phyloP scores from a whole-genome alignment of 2,797 vertebrate species.

The Leontocebus nigricollis region DNA sequence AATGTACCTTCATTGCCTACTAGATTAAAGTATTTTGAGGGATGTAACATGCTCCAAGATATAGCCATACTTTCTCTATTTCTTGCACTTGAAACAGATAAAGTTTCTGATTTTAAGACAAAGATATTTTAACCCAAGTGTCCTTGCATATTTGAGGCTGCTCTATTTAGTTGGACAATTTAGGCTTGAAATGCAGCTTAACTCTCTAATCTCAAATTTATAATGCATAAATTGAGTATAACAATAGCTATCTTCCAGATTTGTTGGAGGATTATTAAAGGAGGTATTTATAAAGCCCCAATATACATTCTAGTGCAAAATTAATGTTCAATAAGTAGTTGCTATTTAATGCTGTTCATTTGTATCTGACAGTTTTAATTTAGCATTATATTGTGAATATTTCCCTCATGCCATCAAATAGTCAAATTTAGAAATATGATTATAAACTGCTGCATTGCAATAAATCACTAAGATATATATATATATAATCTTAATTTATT shows the following conservation, averaged over 20 bases:
- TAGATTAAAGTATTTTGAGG: not conserved
- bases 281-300: slow-evolving; percentile 60
- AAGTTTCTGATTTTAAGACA: not conserved
- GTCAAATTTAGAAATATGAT: slow-evolving; percentile 59
- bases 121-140: not conserved
- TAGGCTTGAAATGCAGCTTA: slow-evolving; percentile 1
- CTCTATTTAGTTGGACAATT: not conserved
- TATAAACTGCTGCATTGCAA: slow-evolving; percentile 56
- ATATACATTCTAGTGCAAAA: slow-evolving; percentile 56
- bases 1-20: not conserved
- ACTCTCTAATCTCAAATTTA: slow-evolving; percentile 8
- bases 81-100: not conserved
- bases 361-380: slow-evolving; percentile 70
- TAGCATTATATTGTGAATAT: slow-evolving; percentile 63
- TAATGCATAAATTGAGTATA: slow-evolving; percentile 29
- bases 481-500: slow-evolving; percentile 51
- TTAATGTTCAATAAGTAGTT: slow-evolving; percentile 64
- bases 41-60: not conserved
- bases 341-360: slow-evolving; percentile 62
- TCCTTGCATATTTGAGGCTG: not conserved
- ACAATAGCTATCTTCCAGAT: slow-evolving; percentile 27
- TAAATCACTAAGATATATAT: slow-evolving; percentile 33
- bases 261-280: slow-evolving; percentile 56
- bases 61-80: not conserved
- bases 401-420: slow-evolving; percentile 48